A percentile compares a stretch with the other conserved stretches of the same genome.
These are phyloP conservation scores for Lepidocyrtinus sp. DNA, from an alignment of 2,888 invertebrate genomes.

Conservation along the genomic window DNA sequence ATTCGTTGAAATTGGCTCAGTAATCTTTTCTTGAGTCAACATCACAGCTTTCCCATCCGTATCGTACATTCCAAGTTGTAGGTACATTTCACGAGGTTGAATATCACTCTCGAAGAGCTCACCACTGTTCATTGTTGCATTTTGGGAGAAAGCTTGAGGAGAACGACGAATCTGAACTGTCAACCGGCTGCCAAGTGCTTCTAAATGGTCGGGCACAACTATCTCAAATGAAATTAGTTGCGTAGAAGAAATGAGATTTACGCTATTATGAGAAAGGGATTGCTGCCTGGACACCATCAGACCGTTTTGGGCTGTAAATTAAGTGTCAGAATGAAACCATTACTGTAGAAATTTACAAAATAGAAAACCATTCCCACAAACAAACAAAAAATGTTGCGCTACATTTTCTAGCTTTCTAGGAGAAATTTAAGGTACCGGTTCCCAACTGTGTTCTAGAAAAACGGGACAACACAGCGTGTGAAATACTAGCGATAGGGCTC, in stretches of 20 bases:
- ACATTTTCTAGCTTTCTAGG: no score
- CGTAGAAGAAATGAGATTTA: constrained; percentile 41
- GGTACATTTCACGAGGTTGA: constrained; percentile 50
- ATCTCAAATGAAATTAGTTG: constrained; percentile 64
- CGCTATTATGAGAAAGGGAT: constrained; percentile 47
- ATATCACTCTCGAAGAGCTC: constrained; percentile 34
- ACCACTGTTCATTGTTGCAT: constrained; percentile 6
- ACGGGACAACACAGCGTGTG: no score
- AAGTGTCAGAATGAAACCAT: constrained; percentile 50
- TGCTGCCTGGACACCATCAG: constrained; percentile 60
- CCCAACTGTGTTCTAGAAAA: no score
- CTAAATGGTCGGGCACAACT: constrained; percentile 64
- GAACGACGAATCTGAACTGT: constrained; percentile 66
- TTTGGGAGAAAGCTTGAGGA: constrained; percentile 32
- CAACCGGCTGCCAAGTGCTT: constrained; percentile 68
- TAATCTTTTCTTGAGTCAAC: constrained; percentile 52
- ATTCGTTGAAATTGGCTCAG: constrained; percentile 51
- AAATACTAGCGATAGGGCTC: no score
- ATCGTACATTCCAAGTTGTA: constrained; percentile 53
- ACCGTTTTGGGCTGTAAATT: constrained; percentile 62
- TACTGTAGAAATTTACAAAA: constrained; percentile 18
- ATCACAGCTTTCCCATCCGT: constrained; percentile 41
- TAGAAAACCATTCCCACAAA: not conserved
- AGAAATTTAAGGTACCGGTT: no score
- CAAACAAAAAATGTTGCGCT: not conserved